phyloP scores from a whole-genome alignment of 2,113 vertebrate genomes.

The Myxocyprinus asiaticus region DNA sequence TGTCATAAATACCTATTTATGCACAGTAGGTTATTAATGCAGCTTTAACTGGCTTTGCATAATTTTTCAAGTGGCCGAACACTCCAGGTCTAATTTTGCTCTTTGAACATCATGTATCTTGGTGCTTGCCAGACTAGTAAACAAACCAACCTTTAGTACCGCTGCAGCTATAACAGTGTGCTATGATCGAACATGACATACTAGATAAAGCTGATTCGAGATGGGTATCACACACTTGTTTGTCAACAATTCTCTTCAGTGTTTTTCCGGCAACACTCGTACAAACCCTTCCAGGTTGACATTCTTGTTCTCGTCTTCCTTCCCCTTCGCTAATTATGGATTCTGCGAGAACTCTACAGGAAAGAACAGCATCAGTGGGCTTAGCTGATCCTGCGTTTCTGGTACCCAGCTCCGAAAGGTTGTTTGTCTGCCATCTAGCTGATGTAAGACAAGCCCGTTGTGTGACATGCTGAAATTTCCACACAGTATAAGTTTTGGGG shows the following conservation, averaged over 20 bases:
- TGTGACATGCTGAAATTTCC: conserved; percentile 36
- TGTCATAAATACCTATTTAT: no score
- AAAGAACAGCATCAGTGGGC: background rate
- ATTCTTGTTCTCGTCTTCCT: background rate
- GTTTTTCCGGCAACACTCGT: background rate
- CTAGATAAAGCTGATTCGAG: conserved; percentile 9
- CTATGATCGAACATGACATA: background rate
- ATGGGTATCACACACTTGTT: background rate
- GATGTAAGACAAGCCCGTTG: conserved; percentile 52
- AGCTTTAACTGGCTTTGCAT: no score
- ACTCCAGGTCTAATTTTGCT: background rate
- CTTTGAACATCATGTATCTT: conserved; percentile 13
- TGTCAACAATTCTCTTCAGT: no score
- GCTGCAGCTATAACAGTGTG: background rate
- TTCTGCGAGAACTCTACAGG: background rate
- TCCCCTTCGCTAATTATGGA: conserved; percentile 7
- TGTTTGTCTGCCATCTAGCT: conserved; percentile 44
- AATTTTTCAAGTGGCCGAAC: no score
- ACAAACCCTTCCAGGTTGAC: background rate
- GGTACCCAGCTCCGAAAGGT: background rate
- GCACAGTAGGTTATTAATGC: no score
- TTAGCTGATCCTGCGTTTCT: conserved; percentile 39
- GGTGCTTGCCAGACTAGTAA: background rate
- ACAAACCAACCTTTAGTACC: conserved; percentile 18
- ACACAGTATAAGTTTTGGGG: background rate